phyloP scores from a whole-genome alignment of 2,113 vertebrate genomes.

The Albula glossodonta region DNA sequence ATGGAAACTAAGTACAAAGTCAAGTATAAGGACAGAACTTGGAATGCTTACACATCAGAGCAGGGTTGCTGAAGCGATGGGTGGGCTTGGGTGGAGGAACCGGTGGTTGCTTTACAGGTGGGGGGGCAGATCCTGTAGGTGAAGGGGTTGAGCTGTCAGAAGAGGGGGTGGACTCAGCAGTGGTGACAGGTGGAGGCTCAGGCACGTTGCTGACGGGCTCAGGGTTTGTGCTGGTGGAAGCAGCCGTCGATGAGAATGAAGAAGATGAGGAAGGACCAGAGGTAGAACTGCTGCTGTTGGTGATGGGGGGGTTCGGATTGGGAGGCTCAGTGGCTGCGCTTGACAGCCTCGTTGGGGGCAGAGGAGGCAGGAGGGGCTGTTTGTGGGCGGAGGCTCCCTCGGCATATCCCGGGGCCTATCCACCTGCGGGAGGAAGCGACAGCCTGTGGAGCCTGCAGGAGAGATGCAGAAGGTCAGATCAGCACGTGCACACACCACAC shows the following conservation, averaged over 20 bases:
- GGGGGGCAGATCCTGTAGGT: constrained; percentile 33
- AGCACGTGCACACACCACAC: neutral
- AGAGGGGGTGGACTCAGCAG: constrained; percentile 1
- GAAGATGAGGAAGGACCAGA: constrained; percentile 57
- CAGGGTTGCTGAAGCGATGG: constrained; percentile 85
- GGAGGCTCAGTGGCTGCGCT: constrained; percentile 49
- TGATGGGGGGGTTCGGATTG: constrained; percentile 9
- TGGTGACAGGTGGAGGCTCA: constrained; percentile 13
- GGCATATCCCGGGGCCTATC: constrained; percentile 60
- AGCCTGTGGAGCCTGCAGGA: constrained; percentile 70
- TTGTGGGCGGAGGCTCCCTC: constrained; percentile 60
- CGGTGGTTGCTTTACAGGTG: constrained; percentile 82
- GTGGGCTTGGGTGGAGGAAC: constrained; percentile 88
- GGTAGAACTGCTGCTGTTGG: constrained; percentile 47
- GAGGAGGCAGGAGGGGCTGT: constrained; percentile 84
- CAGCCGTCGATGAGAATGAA: constrained; percentile 31
- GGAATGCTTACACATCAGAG: constrained; percentile 79
- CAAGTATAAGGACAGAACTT: neutral
- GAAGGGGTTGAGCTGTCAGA: neutral
- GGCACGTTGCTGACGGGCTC: constrained; percentile 66
- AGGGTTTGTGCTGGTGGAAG: constrained; percentile 48
- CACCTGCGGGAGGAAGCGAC: constrained; percentile 61
- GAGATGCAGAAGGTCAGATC: neutral
- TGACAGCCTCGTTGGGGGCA: constrained; percentile 63
- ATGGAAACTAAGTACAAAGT: neutral